Percentiles rank a stretch among this genome's conserved stretches.
These are phyloP conservation scores for Atlantisia rogersi DNA, from an alignment of 2,113 vertebrate genomes.

Conservation along the genomic window DNA sequence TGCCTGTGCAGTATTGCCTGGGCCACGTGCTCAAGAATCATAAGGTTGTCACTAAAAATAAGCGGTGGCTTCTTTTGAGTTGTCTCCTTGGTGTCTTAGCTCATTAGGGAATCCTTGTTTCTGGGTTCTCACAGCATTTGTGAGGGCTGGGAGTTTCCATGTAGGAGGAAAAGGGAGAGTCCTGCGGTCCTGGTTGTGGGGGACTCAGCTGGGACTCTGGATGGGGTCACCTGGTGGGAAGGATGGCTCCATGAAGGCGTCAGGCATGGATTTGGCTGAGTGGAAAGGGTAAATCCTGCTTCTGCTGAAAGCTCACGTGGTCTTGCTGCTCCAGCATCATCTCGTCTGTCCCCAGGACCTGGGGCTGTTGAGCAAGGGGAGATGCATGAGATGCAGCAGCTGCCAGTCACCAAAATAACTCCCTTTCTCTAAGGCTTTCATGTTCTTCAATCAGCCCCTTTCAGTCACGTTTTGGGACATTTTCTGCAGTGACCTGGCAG, in stretches of 20 bases:
- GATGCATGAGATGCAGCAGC: neutral
- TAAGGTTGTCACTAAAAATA: slow-evolving; percentile 65
- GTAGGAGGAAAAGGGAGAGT: neutral
- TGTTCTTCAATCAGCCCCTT: neutral
- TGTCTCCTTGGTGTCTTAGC: neutral
- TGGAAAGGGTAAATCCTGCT: neutral
- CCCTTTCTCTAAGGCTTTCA: neutral
- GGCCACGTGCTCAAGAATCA: slow-evolving; percentile 38
- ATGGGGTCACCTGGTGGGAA: neutral
- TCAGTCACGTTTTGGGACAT: neutral
- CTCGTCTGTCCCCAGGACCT: neutral
- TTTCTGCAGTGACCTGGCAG: neutral
- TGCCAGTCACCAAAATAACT: slow-evolving; percentile 28
- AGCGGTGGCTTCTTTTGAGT: neutral
- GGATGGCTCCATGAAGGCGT: rapidly evolving
- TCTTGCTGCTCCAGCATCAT: neutral
- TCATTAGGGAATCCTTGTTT: neutral
- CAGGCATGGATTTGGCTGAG: neutral
- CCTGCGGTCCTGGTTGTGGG: neutral
- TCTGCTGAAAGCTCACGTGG: rapidly evolving
- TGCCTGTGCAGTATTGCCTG: slow-evolving; percentile 16
- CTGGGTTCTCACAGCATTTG: neutral
- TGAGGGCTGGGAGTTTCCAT: slow-evolving; percentile 22
- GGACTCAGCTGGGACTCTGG: neutral
- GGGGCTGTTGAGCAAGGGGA: neutral